Conservation (phyloP, 2,113 vertebrate genomes). For the Mus pahari region DNA sequence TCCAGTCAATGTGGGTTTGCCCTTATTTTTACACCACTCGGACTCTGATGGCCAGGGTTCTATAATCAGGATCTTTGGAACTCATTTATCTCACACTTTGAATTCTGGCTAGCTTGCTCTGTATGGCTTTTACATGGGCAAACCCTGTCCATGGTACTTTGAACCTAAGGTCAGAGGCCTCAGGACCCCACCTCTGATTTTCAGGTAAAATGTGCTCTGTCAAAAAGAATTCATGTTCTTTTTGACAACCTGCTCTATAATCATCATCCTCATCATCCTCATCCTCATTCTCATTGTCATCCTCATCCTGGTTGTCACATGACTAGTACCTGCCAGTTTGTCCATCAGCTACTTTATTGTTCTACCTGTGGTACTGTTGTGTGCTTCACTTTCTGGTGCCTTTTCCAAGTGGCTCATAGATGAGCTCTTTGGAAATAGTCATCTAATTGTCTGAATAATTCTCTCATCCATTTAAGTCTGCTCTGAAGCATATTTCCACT, state of each 20-base stretch:
- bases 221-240: neutral
- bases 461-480: neutral
- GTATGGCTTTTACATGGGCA: neutral
- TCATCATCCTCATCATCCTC: no score
- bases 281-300: no score
- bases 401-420: neutral
- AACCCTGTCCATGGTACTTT: neutral
- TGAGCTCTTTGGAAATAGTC: neutral
- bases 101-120: neutral
- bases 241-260: neutral
- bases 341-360: neutral
- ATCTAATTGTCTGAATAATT: neutral
- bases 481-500: slow-evolving; percentile 9
- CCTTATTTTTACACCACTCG: neutral
- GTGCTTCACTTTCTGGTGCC: neutral
- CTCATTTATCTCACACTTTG: neutral
- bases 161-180: neutral
- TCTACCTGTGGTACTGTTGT: neutral
- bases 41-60: neutral
- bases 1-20: neutral
- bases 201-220: neutral
- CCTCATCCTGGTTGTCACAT: neutral
- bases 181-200: neutral
- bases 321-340: neutral
- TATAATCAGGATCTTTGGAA: neutral